These are phyloP conservation scores for Lasiommata megera DNA, from an alignment of 2,888 invertebrate genomes.

Conservation along the genomic window DNA sequence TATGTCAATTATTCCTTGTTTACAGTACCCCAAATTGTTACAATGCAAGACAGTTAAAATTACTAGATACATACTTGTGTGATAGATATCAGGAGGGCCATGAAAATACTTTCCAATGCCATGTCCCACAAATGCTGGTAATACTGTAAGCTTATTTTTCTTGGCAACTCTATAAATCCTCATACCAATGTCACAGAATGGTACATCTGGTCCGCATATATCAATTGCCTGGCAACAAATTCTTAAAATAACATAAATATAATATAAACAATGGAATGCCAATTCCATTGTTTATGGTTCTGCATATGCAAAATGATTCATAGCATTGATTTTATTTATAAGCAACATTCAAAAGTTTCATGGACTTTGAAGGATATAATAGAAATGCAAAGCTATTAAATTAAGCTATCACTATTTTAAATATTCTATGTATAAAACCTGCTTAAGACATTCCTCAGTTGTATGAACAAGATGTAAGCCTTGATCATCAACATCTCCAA, in stretches of 20 bases:
- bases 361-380: no score
- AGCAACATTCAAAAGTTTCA: no score
- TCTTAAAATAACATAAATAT: no score
- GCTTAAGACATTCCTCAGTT: slow-evolving; percentile 86
- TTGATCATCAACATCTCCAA: slow-evolving; percentile 90
- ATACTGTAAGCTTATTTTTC: slow-evolving; percentile 82
- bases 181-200: slow-evolving; percentile 83
- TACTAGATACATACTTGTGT: slow-evolving; percentile 85
- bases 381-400: background rate
- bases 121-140: slow-evolving; percentile 93
- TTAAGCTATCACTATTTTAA: background rate
- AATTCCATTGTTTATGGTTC: no score
- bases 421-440: slow-evolving; percentile 60
- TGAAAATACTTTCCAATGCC: slow-evolving; percentile 97
- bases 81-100: slow-evolving; percentile 94
- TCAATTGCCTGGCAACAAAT: slow-evolving; percentile 69
- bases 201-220: slow-evolving; percentile 82
- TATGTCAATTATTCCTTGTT: no score
- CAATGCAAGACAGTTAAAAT: no score
- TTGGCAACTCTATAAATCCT: slow-evolving; percentile 84
- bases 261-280: no score
- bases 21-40: no score
- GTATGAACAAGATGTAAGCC: slow-evolving; percentile 86
- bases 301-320: no score
- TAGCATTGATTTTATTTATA: no score